Conservation (phyloP, 2,797 vertebrate genomes). For the Sebastolobus altivelis region DNA sequence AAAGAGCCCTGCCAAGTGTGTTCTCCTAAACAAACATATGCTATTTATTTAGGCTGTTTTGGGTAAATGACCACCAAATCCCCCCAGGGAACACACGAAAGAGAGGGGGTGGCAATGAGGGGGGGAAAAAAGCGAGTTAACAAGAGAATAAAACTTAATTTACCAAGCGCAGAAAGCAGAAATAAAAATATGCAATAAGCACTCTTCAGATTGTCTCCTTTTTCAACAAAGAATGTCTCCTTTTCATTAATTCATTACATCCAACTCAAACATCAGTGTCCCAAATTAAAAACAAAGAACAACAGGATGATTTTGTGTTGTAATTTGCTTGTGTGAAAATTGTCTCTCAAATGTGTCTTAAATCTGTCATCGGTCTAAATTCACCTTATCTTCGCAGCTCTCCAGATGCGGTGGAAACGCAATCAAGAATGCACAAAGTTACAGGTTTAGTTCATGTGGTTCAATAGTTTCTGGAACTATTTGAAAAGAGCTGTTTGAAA, state of each 20-base stretch:
- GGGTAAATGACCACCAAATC: neutral
- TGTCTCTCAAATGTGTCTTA: neutral
- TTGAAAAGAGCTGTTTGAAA: neutral
- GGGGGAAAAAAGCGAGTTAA: too few species aligned
- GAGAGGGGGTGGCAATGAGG: neutral
- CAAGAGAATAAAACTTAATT: neutral
- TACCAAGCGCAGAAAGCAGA: neutral
- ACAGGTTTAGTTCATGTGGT: neutral
- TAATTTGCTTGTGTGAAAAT: neutral
- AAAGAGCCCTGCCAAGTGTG: too few species aligned
- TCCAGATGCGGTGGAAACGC: neutral
- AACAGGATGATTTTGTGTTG: too few species aligned
- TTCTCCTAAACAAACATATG: neutral
- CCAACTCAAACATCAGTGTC: neutral
- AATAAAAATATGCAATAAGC: neutral
- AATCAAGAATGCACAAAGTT: neutral
- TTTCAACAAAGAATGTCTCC: neutral
- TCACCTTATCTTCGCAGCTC: neutral
- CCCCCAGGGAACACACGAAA: neutral
- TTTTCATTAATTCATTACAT: neutral
- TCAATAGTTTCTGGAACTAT: neutral
- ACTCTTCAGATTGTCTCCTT: neutral
- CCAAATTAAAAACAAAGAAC: neutral
- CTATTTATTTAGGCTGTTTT: neutral
- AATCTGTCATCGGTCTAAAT: too few species aligned